These are phyloP conservation scores for Nothocercus julius DNA, from an alignment of 2,113 vertebrate genomes.

Conservation along the genomic window DNA sequence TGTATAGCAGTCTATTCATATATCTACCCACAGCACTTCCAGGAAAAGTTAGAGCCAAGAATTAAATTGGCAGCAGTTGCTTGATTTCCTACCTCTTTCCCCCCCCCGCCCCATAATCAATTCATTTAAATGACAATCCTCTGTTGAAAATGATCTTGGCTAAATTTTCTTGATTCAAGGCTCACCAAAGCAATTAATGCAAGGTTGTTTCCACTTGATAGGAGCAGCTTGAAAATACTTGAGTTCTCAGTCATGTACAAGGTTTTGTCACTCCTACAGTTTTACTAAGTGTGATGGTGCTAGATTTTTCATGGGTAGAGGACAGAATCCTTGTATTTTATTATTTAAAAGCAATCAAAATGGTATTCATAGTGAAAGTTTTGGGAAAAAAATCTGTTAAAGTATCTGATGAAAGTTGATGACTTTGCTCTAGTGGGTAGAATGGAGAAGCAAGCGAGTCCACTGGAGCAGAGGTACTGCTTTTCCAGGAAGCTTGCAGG, in stretches of 20 bases:
- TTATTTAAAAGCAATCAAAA: neutral
- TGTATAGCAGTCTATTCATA: constrained; percentile 65
- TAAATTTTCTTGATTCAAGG: constrained; percentile 26
- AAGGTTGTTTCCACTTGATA: neutral
- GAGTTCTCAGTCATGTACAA: neutral
- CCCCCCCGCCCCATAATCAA: neutral
- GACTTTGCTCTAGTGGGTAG: neutral
- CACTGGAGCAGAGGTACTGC: accelerated
- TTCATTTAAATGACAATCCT: constrained; percentile 56
- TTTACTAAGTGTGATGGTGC: neutral
- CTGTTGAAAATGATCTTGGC: constrained; percentile 31
- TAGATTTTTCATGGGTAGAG: neutral
- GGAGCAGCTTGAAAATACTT: neutral
- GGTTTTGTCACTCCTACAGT: neutral
- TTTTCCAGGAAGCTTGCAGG: neutral
- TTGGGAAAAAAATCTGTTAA: neutral
- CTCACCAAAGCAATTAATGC: neutral
- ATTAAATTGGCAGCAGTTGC: constrained; percentile 66
- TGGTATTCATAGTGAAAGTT: neutral
- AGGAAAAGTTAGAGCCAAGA: constrained; percentile 62
- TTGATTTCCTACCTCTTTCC: neutral
- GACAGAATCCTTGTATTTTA: accelerated
- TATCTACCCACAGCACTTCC: constrained; percentile 70
- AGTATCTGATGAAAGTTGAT: neutral
- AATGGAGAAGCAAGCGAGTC: neutral